Base-by-base conservation (phyloP, 2,113 vertebrate species). In the Pomatostomus ruficeps region DNA sequence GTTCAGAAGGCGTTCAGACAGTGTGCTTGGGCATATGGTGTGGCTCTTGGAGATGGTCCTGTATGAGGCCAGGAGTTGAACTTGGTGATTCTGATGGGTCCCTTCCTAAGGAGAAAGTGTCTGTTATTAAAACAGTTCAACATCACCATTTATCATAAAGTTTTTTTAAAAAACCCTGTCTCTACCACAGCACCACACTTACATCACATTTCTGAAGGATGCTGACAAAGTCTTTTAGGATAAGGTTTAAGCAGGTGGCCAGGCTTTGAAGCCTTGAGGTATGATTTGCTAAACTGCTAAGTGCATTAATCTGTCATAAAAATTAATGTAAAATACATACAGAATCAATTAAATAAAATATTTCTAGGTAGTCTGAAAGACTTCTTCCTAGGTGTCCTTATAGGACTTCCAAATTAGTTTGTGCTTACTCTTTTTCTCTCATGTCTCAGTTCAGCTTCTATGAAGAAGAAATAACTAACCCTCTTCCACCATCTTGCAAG, bases 21-120 rank as follows among this genome's bases (percentile, higher is more conserved):
- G 3, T 38, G 22, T 5, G 18, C 17, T 48, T 0, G 0, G 22
- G 12, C 26, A 49, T 3, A 7, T 3, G 11, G 35, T 35, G 18
- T 26, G 9, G 23, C 14, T 23, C 49, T 10, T 79, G 25, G 14
- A 4, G 35, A 17, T 25, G 26, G 22, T 26, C 2, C 22, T 49
- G 14, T 11, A 6, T 4, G 9, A 22, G 12, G 12, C 8, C 14
- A 57, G 49, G 31, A 36, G 14, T 1, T 23, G 26, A 12, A 26
- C 11, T 49, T 3, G 7, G 0, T 36, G 14, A 65, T 65, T 7
- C 22, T 43, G 12, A 23, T 24, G 18, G 31, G 31, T 9, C 8
- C 14, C 5, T 43, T 43, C 14, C 33, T 48, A 49, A 57, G 43
- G 33, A 65, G 36, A 33, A 31, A 43, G 22, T 4, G 5, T 79